Evolutionary conservation across 2,113 vertebrate species (phyloP).

Genomic region (Trematomus loennbergii): DNA sequence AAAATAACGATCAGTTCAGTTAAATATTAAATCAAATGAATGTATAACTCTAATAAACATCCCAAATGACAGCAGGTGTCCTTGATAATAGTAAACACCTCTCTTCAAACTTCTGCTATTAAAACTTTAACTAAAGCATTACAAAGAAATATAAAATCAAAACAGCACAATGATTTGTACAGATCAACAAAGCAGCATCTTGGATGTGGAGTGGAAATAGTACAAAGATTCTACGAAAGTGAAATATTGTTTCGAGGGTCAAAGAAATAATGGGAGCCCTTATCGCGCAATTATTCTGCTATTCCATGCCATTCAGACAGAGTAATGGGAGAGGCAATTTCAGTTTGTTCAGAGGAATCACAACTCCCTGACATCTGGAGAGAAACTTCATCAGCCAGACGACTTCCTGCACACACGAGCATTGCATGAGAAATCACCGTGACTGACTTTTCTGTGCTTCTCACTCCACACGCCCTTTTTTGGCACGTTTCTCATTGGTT

Average conservation of each 20-base stretch:
- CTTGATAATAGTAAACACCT: background rate
- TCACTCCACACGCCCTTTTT: background rate
- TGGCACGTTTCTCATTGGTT: too few relatives aligned
- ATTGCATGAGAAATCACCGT: slow-evolving; percentile 19
- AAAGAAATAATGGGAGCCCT: slow-evolving; percentile 45
- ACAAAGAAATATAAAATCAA: background rate
- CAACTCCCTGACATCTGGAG: slow-evolving; percentile 28
- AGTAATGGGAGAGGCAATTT: slow-evolving; percentile 49
- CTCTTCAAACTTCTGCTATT: background rate
- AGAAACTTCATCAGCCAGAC: slow-evolving; percentile 47
- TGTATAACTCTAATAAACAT: background rate
- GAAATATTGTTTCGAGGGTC: slow-evolving; percentile 39
- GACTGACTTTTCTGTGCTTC: slow-evolving; percentile 3
- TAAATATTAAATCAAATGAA: background rate
- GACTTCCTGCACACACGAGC: slow-evolving; percentile 3
- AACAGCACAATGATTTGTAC: background rate
- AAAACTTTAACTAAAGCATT: slow-evolving; percentile 6
- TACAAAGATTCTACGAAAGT: slow-evolving; percentile 17
- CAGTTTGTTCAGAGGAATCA: slow-evolving; percentile 47
- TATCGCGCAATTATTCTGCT: slow-evolving; percentile 49
- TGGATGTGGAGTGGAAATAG: background rate
- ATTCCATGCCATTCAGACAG: slow-evolving; percentile 29
- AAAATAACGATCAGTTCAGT: background rate
- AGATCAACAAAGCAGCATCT: slow-evolving; percentile 10
- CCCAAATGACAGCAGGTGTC: background rate